Percentiles rank a stretch among this genome's conserved stretches.
Evolutionary conservation across 2,888 invertebrate species (phyloP).

Genomic region (Chorisops tibialis): DNA sequence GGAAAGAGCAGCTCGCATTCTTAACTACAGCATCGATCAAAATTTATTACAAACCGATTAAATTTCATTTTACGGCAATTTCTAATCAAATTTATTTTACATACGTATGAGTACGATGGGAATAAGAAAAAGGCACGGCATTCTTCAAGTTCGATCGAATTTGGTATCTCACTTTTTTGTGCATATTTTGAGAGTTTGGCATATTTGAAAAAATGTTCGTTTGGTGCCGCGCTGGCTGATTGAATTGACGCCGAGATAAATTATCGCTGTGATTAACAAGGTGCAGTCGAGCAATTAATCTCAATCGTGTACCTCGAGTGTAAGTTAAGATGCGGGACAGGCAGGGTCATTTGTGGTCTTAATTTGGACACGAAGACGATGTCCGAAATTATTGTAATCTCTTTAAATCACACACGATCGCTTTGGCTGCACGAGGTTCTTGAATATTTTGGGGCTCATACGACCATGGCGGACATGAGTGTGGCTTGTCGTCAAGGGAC

Average conservation of each 20-base stretch:
- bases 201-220: no score
- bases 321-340: neutral
- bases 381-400: constrained; percentile 15
- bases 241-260: constrained; percentile 29
- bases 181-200: no score
- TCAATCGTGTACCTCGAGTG: constrained; percentile 24
- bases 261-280: constrained; percentile 28
- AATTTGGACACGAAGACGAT: constrained; percentile 17
- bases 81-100: neutral
- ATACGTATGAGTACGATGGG: neutral
- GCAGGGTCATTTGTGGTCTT: constrained; percentile 22
- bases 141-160: neutral
- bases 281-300: constrained; percentile 28
- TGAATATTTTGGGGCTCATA: neutral
- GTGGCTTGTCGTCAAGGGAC: neutral
- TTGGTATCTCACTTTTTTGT: no score
- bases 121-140: neutral
- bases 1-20: neutral
- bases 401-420: neutral
- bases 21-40: no score
- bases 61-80: neutral
- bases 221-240: no score
- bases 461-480: neutral
- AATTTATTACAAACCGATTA: no score
- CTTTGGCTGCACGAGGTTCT: neutral